phyloP scores from a whole-genome alignment of 2,113 vertebrate genomes.

The Dicentrarchus labrax region DNA sequence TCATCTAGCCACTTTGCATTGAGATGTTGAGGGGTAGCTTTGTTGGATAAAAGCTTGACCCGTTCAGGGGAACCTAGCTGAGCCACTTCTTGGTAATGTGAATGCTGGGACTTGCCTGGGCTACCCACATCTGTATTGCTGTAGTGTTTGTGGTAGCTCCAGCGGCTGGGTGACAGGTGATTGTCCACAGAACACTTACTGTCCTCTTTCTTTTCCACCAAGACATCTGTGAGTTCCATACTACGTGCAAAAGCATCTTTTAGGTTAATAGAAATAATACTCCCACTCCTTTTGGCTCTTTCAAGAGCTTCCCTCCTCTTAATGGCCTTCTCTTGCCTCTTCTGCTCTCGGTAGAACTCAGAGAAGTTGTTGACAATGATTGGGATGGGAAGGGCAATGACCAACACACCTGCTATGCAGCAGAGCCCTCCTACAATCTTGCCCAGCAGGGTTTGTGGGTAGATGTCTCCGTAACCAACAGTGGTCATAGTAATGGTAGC shows the following conservation, averaged over 20 bases:
- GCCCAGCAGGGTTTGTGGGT: slow-evolving; percentile 95
- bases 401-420: slow-evolving; percentile 97
- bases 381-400: slow-evolving; percentile 97
- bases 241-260: slow-evolving; percentile 97
- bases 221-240: slow-evolving; percentile 95
- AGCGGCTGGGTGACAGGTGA: slow-evolving; percentile 91
- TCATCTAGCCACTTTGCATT: slow-evolving; percentile 89
- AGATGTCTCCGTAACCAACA: slow-evolving; percentile 98
- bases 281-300: slow-evolving; percentile 96
- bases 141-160: slow-evolving; percentile 92
- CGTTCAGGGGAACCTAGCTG: slow-evolving; percentile 89
- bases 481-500: slow-evolving; percentile 99
- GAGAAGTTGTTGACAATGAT: slow-evolving; percentile 99
- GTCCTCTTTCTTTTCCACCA: slow-evolving; percentile 92
- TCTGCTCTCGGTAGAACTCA: slow-evolving; percentile 98
- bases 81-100: slow-evolving; percentile 91
- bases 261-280: slow-evolving; percentile 96
- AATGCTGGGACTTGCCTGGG: slow-evolving; percentile 79
- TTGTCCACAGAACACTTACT: slow-evolving; percentile 86
- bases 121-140: slow-evolving; percentile 86
- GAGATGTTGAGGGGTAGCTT: slow-evolving; percentile 78
- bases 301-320: slow-evolving; percentile 98
- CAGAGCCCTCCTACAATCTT: slow-evolving; percentile 99
- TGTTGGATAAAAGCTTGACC: slow-evolving; percentile 82
- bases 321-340: slow-evolving; percentile 98